A percentile compares a stretch with the other conserved stretches of the same genome.
Conservation (phyloP, 2,113 vertebrate genomes). For the Orcinus orca region DNA sequence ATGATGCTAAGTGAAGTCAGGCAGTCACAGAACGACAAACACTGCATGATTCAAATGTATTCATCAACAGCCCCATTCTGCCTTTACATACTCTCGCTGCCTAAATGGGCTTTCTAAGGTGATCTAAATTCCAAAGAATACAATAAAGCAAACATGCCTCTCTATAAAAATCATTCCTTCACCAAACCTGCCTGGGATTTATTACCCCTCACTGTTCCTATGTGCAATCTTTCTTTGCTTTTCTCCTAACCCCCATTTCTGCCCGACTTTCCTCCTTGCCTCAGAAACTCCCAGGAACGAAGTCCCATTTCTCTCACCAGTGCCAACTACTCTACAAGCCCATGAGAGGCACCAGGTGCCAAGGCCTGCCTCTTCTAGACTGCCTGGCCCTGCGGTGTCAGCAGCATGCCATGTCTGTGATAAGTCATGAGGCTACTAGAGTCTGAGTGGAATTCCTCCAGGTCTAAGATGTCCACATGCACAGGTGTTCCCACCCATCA, state of each 20-base stretch:
- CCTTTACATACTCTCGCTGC: not conserved
- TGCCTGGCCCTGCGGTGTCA: not conserved
- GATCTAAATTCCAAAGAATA: not conserved
- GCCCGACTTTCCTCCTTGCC: not conserved
- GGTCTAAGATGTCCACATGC: not conserved
- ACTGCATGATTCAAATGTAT: not conserved
- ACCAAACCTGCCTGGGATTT: not conserved
- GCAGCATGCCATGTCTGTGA: not conserved
- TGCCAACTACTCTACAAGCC: not conserved
- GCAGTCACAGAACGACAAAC: not conserved
- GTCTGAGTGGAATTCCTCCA: not conserved
- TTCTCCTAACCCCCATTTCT: not conserved
- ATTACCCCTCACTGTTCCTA: not conserved
- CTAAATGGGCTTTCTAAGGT: not conserved
- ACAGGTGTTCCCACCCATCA: not conserved
- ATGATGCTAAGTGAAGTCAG: not conserved
- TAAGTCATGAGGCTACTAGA: not conserved
- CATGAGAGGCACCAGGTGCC: not conserved
- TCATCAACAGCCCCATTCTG: not conserved
- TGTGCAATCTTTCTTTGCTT: not conserved
- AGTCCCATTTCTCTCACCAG: not conserved
- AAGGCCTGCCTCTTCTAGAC: rapidly evolving
- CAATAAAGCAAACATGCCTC: not conserved
- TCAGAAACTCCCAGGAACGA: not conserved
- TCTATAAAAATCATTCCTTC: not conserved